A percentile compares a stretch with the other conserved stretches of the same genome.
Conservation (phyloP, 2,888 invertebrate genomes). For the Seira musarum region DNA sequence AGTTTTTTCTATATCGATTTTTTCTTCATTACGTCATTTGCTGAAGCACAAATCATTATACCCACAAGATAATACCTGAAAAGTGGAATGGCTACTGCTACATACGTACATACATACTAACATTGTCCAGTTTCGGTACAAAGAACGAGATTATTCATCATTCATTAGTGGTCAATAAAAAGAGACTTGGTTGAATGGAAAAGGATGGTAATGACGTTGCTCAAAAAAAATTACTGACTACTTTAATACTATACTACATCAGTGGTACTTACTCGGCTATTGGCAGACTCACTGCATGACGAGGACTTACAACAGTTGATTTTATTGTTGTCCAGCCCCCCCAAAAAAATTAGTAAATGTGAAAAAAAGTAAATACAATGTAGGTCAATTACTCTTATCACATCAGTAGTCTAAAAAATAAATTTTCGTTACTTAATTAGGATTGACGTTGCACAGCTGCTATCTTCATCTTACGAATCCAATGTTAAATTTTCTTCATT, state of each 20-base stretch:
- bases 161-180: too few relatives aligned
- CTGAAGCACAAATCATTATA: too few relatives aligned
- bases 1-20: too few relatives aligned
- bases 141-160: too few relatives aligned
- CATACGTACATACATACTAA: too few relatives aligned
- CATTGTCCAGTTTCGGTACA: too few relatives aligned
- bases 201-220: not conserved
- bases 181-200: not conserved
- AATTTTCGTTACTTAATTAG: not conserved
- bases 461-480: not conserved
- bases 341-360: not conserved
- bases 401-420: not conserved
- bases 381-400: conserved; percentile 9
- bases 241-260: not conserved
- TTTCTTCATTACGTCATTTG: too few relatives aligned
- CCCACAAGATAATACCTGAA: too few relatives aligned
- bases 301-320: not conserved
- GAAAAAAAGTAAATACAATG: not conserved
- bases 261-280: not conserved
- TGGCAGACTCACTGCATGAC: not conserved
- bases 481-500: too few relatives aligned
- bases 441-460: not conserved
- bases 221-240: not conserved
- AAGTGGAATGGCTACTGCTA: too few relatives aligned
- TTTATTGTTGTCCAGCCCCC: conserved; percentile 10